These are phyloP conservation scores for Drosophila tsacasi DNA, from an alignment of 1,140 invertebrate genomes.

Conservation along the genomic window DNA sequence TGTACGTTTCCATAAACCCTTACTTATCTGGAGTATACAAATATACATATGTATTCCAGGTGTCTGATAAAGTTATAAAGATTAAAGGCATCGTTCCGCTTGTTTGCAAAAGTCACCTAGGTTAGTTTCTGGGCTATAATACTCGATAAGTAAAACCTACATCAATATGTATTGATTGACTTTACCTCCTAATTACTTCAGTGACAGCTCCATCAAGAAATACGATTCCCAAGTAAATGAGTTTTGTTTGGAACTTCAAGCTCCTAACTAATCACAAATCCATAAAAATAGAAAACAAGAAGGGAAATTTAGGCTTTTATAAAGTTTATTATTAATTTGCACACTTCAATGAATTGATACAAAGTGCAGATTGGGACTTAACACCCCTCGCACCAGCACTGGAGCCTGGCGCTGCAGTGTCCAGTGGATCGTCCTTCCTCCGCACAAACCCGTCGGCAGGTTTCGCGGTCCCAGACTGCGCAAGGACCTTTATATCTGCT, in stretches of 20 bases:
- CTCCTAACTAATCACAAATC: not conserved
- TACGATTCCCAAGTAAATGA: not conserved
- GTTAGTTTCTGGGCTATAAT: not conserved
- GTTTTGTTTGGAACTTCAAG: not conserved
- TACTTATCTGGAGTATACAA: not conserved
- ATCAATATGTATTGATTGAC: no score
- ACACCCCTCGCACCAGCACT: conserved; percentile 27
- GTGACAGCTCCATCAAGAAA: not conserved
- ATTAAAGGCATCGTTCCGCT: not conserved
- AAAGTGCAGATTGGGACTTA: not conserved
- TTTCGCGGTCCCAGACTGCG: conserved; percentile 23
- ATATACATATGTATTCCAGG: not conserved
- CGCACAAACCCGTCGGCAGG: conserved; percentile 8
- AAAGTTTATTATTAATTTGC: not conserved
- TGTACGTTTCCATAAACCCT: no score
- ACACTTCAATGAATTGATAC: not conserved
- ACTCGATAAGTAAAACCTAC: not conserved
- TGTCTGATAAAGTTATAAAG: not conserved
- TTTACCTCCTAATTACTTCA: not conserved
- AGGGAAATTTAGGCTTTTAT: not conserved
- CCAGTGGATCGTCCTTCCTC: conserved; percentile 14
- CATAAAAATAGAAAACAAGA: not conserved
- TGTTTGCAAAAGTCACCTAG: not conserved
- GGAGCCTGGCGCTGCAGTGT: conserved; percentile 13
- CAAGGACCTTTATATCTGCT: conserved; percentile 15